These are phyloP conservation scores for Garra rufa DNA, from an alignment of 2,113 vertebrate species.

Conservation along the genomic window DNA sequence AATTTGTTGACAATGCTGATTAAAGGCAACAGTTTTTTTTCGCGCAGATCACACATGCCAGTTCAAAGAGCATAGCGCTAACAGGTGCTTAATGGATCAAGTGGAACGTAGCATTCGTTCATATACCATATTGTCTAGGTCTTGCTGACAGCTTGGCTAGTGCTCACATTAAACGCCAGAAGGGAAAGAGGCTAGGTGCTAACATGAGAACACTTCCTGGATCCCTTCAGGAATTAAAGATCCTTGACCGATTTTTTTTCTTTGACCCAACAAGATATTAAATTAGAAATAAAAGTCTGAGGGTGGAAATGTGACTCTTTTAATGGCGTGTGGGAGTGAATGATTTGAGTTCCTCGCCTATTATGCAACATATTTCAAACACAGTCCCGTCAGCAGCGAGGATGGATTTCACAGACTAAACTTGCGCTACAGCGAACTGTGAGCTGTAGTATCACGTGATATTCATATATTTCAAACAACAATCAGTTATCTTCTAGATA, in stretches of 20 bases:
- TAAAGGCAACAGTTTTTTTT: conserved; percentile 50
- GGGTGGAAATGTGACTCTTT: conserved; percentile 27
- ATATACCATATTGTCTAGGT: conserved; percentile 42
- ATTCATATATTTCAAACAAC: neutral
- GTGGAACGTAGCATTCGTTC: conserved; percentile 13
- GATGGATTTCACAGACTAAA: conserved; percentile 53
- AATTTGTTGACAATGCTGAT: conserved; percentile 59
- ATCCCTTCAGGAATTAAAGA: conserved; percentile 31
- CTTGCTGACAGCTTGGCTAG: neutral
- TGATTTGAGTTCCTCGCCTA: conserved; percentile 44
- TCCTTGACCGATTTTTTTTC: conserved; percentile 34
- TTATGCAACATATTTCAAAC: conserved; percentile 48
- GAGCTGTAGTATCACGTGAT: neutral
- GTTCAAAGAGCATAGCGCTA: conserved; percentile 20
- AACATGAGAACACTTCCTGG: conserved; percentile 4
- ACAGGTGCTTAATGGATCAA: conserved; percentile 36
- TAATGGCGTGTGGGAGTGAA: conserved; percentile 42
- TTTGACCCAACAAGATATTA: conserved; percentile 26
- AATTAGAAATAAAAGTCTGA: conserved; percentile 44
- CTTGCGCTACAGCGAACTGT: conserved; percentile 21
- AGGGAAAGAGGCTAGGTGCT: neutral
- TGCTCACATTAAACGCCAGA: neutral
- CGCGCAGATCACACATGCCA: conserved; percentile 13
- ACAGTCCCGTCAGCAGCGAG: conserved; percentile 26
- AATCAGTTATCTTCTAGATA: neutral